Base-by-base conservation (phyloP, 1,140 invertebrate genomes). In the Pogonomyrmex californicus region DNA sequence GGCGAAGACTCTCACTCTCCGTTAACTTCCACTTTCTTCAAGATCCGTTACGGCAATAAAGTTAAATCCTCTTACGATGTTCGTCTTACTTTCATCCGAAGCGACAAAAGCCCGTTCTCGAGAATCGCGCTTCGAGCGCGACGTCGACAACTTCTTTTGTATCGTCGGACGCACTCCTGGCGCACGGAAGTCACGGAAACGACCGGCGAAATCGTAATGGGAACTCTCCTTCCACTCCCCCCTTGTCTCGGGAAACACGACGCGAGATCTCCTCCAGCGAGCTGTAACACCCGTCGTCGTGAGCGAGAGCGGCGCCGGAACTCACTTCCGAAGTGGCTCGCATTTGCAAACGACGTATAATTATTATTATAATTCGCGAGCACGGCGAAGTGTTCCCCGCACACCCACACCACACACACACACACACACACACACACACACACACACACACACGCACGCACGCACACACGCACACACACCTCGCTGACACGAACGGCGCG, bases 1-100 rank as follows among this genome's bases (percentile, higher is more conserved):
- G 36, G 30, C 58, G 17, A 75, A 90, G 87, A 93, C 93, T 93
- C 93, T 95, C 93, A 92, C 93, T 94, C 90, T 94, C 92, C 79
- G 93, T 92, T 91, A 89, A 91, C 93, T 94, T 93, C 92, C 91
- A 94, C 94, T 94, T 94, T 94, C 93, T 91, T 93, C 75, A 83
- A 82, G 56, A 86, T 66, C 38, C 85, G 6, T 33, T 12, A 54
- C 44, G 54, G n/a, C 51, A 56, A 81, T 81, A 70, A 81, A 81
- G 79, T 14, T 73, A 60, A 73, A 82, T 54, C 51, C 86, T 87
- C 63, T 71, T 85, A 65, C 33, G 17, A 62, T 60, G 73, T 63
- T 36, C 73, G 82, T 65, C 44, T 85, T 75, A 73, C 54, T 75
- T 62, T 73, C 77, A 81, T 81, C 23, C 63, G 7, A 38, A 7